Conservation (phyloP, 2,113 vertebrate genomes). For the Leptodactylus fuscus region DNA sequence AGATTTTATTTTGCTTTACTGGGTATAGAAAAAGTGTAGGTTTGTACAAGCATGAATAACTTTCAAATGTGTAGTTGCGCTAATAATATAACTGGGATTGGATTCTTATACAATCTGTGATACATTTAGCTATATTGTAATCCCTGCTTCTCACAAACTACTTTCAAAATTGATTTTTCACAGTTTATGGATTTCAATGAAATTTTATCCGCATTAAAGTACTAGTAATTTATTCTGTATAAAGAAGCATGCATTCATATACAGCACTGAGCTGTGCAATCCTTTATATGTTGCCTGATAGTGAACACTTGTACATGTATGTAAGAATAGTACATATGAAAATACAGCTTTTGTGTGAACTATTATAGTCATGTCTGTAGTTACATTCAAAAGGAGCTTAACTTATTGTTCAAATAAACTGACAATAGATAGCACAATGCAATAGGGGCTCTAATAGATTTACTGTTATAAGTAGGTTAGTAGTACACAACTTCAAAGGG, state of each 20-base stretch:
- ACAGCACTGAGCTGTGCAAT: not conserved
- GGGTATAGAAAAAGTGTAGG: slow-evolving; percentile 35
- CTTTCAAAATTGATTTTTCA: slow-evolving; percentile 21
- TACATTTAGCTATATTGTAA: slow-evolving; percentile 48
- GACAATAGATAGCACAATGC: no score
- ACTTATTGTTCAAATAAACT: no score
- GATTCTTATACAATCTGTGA: slow-evolving; percentile 36
- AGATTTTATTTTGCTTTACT: slow-evolving; percentile 43
- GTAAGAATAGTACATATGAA: not conserved
- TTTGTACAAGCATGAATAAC: slow-evolving; percentile 28
- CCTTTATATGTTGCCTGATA: not conserved
- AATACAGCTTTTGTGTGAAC: not conserved
- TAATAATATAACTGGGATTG: slow-evolving; percentile 42
- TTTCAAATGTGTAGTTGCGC: slow-evolving; percentile 29
- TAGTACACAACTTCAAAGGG: no score
- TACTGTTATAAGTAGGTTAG: no score
- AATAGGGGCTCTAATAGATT: no score
- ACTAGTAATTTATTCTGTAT: slow-evolving; percentile 54
- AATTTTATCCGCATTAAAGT: slow-evolving; percentile 50
- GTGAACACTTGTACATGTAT: not conserved
- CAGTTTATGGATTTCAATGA: slow-evolving; percentile 49
- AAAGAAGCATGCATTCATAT: slow-evolving; percentile 59
- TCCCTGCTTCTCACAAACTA: slow-evolving; percentile 42
- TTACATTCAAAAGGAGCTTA: not conserved
- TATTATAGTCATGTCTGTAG: not conserved